Percentiles rank a stretch among this genome's conserved stretches.
Conservation (phyloP, 2,888 invertebrate species). For the Acrobasis suavella region DNA sequence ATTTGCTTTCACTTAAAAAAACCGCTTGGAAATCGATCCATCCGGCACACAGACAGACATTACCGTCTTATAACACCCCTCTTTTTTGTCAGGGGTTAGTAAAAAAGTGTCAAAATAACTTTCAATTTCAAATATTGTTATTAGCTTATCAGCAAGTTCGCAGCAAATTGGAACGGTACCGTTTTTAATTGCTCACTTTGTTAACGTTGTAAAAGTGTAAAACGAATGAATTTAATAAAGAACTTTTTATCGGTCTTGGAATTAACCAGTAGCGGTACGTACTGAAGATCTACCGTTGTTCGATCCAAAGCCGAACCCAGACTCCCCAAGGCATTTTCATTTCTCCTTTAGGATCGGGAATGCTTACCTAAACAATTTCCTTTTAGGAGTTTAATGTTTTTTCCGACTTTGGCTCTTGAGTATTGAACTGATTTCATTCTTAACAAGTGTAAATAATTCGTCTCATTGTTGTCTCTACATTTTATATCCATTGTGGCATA, state of each 20-base stretch:
- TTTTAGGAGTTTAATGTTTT: conserved; percentile 1
- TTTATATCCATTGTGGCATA: neutral
- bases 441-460: neutral
- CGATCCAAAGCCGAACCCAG: conserved; percentile 2
- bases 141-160: conserved; percentile 16
- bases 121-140: conserved; percentile 6
- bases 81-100: too few species aligned
- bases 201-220: conserved; percentile 17
- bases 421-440: neutral
- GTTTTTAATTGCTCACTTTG: conserved; percentile 23
- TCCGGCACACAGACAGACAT: too few species aligned
- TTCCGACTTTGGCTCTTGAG: neutral
- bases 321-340: conserved; percentile 14
- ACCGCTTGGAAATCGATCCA: too few species aligned
- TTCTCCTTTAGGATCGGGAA: conserved; percentile 7
- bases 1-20: too few species aligned
- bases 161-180: conserved; percentile 17
- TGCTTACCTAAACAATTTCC: conserved; percentile 12
- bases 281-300: conserved; percentile 8
- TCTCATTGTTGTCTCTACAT: neutral
- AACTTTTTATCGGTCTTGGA: conserved; percentile 16
- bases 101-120: neutral
- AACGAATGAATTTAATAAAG: conserved; percentile 18
- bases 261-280: conserved; percentile 11
- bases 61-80: too few species aligned